phyloP scores from a whole-genome alignment of 2,113 vertebrate genomes.

The Felis catus region F.catus_Fca126_mat1.0 CM031416.1:139192001-139192500 shows the following conservation, averaged over 20 bases:
- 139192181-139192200: too few relatives aligned
- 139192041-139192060: not conserved
- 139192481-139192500: rapidly evolving
- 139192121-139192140: too few relatives aligned
- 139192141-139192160: too few relatives aligned
- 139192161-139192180: too few relatives aligned
- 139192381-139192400: not conserved
- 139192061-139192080: too few relatives aligned
- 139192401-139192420: not conserved
- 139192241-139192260: too few relatives aligned
- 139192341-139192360: not conserved
- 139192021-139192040: not conserved
- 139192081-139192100: too few relatives aligned
- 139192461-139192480: too few relatives aligned
- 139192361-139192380: not conserved
- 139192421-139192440: rapidly evolving
- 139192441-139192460: not conserved
- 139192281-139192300: not conserved
- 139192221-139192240: too few relatives aligned
- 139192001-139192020: not conserved
- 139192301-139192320: not conserved
- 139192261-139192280: not conserved
- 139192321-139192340: not conserved
- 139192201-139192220: too few relatives aligned
- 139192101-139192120: too few relatives aligned